A percentile compares a stretch with the other conserved stretches of the same genome.
Evolutionary conservation across 2,113 vertebrate species (phyloP).

Genomic region (Lontra canadensis): DNA sequence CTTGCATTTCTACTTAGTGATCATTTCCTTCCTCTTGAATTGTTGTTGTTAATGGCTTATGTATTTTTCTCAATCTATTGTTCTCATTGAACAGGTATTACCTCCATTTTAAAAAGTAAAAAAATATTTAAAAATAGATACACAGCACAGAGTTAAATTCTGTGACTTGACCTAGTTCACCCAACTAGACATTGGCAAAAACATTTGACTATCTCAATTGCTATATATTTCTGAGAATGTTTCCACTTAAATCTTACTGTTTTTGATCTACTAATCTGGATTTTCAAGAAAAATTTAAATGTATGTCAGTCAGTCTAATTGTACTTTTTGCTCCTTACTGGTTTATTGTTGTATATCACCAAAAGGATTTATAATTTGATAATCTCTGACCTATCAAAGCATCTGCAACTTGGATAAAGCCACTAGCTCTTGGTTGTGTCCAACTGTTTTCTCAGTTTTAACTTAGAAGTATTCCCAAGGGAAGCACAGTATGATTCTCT

Average conservation of each 20-base stretch:
- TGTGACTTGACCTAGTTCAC: background rate
- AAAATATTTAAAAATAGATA: background rate
- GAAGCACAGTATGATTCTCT: background rate
- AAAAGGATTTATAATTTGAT: background rate
- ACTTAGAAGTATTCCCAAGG: background rate
- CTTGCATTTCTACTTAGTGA: background rate
- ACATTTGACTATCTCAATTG: background rate
- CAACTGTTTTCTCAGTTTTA: background rate
- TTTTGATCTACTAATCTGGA: background rate
- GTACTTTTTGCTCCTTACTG: background rate
- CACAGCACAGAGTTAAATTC: background rate
- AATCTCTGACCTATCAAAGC: background rate
- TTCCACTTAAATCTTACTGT: background rate
- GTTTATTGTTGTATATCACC: background rate
- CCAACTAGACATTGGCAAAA: background rate
- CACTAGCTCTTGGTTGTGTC: background rate
- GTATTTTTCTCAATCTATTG: background rate
- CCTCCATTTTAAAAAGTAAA: background rate
- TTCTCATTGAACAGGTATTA: background rate
- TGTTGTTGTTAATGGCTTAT: background rate
- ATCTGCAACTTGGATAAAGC: background rate
- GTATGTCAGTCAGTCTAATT: background rate
- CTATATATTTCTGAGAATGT: background rate
- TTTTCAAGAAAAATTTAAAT: background rate
- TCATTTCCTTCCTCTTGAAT: background rate